phyloP scores from a whole-genome alignment of 1,140 invertebrate species.

The Araneus ventricosus region DNA sequence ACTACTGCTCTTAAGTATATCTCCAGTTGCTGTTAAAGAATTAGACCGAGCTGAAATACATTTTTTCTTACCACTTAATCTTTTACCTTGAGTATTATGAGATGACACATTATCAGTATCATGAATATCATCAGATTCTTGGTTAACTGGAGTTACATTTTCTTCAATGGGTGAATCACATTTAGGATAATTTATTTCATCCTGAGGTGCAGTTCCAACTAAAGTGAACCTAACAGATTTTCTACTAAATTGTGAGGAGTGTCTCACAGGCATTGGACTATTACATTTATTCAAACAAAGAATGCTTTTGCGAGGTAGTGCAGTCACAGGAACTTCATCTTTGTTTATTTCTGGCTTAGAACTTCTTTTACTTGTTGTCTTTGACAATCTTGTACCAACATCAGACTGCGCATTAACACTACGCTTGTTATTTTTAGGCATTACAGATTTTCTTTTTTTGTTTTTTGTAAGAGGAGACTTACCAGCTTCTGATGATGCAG shows the following conservation, averaged over 20 bases:
- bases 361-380: background rate
- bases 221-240: background rate
- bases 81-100: background rate
- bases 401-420: background rate
- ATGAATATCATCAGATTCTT: background rate
- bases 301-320: background rate
- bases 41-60: background rate
- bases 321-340: background rate
- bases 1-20: background rate
- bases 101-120: background rate
- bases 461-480: background rate
- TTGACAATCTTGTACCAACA: background rate
- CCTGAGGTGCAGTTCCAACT: background rate
- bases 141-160: background rate
- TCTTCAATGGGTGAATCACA: background rate
- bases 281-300: background rate
- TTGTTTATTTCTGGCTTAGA: background rate
- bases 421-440: background rate
- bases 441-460: background rate
- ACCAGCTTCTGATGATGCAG: background rate
- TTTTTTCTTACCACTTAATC: background rate
- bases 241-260: background rate
- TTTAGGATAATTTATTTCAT: background rate
- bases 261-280: background rate
- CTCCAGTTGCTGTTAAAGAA: background rate